Base-by-base conservation (phyloP, 2,113 vertebrate genomes). In the Megalops atlanticus region DNA sequence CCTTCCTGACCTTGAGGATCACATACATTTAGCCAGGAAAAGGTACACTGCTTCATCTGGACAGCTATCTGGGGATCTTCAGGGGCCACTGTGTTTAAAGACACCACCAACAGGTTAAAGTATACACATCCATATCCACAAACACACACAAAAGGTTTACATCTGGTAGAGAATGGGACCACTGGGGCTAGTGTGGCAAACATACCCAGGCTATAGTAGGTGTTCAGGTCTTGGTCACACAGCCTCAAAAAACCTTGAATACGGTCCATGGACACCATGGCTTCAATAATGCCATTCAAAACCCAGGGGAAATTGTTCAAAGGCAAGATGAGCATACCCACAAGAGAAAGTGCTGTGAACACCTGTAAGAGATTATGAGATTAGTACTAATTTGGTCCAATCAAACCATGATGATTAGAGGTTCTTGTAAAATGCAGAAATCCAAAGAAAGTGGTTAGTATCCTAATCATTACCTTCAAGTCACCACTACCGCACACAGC, bases 271-370 rank as follows among this genome's bases (percentile, higher is more conserved):
- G 98, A 99, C 70, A 99, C 97, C 90, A 96, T 98, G 82, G 98
- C 95, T 85, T 99, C 98, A 89, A 99, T 88, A 58, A 95, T 94
- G 0, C 94, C 93, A 76, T 96, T 98, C 86, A 99, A 90, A 40
- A 99, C 96, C 98, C 98, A 99, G 0, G 98, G 98, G 80, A 99
- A 99, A 71, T 84, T 82, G 82, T 99, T 99, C 75, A 99, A 96
- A 0, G 98, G 98, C 7, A 96, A 72, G 87, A 99, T 97, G 69
- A 99, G 91, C 97, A 99, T 96, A 35, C 93, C 94, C 0, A 99
- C 95, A 81, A 99, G 92, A 18, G 98, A 97, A 88, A 99, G 8
- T 0, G 97, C 95, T 10, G 98, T 99, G 87, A 99, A 99, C 6
- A 98, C 97, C 98, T 99, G 85, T 14, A 82, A 49, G 35, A 74